phyloP scores from a whole-genome alignment of 2,888 invertebrate genomes.

The Rotaria macrura region DNA sequence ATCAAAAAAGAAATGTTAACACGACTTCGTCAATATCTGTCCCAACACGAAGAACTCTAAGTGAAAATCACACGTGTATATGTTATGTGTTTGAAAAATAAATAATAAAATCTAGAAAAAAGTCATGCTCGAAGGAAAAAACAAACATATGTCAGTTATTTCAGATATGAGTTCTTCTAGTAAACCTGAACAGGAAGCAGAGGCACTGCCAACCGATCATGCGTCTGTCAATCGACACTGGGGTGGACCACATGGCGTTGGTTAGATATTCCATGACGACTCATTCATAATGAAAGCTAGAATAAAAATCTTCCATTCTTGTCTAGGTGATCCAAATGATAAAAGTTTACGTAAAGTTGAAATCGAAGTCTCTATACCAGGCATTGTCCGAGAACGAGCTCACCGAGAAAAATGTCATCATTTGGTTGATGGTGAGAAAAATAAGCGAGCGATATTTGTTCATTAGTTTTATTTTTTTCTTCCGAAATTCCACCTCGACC shows the following conservation, averaged over 20 bases:
- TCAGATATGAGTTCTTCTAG: not conserved
- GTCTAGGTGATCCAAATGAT: conserved; percentile 72
- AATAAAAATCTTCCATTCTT: not conserved
- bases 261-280: not conserved
- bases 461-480: no score
- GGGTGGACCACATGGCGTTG: conserved; percentile 12
- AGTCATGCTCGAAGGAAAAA: not conserved
- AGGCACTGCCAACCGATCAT: not conserved
- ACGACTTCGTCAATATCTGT: conserved; percentile 73
- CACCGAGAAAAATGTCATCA: conserved; percentile 65
- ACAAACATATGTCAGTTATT: not conserved
- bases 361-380: conserved; percentile 72
- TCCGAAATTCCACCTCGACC: no score
- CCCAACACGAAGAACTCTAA: conserved; percentile 40
- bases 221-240: not conserved
- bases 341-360: conserved; percentile 73
- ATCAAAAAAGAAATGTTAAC: conserved; percentile 81
- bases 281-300: no score
- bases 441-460: no score
- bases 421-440: conserved; percentile 59
- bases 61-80: not conserved
- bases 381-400: conserved; percentile 72
- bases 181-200: not conserved
- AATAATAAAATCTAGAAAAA: not conserved
- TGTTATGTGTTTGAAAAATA: not conserved